Conservation (phyloP, 2,797 vertebrate genomes). For the Hephaestus fuliginosus region DNA sequence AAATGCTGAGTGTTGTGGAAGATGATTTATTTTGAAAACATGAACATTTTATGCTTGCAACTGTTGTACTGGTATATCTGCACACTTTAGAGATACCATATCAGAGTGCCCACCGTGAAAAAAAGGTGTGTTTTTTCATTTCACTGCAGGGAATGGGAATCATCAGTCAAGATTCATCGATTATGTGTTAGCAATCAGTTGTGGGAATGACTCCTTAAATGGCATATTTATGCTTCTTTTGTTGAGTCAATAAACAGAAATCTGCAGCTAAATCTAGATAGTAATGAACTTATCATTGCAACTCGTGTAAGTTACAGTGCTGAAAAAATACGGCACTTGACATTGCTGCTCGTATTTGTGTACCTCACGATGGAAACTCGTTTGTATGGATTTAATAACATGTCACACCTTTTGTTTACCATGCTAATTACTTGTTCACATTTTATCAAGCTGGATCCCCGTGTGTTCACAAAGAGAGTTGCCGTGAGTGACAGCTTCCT, state of each 20-base stretch:
- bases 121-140: conserved; percentile 23
- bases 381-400: conserved; percentile 63
- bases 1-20: background rate
- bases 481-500: conserved; percentile 61
- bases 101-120: conserved; percentile 16
- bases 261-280: conserved; percentile 19
- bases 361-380: conserved; percentile 28
- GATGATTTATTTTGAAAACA: background rate
- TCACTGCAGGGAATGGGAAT: conserved; percentile 10
- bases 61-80: conserved; percentile 5
- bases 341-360: conserved; percentile 38
- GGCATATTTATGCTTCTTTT: conserved; percentile 10
- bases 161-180: conserved; percentile 53
- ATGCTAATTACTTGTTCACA: conserved; percentile 73
- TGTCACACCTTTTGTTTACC: conserved; percentile 60
- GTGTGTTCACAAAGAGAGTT: conserved; percentile 45
- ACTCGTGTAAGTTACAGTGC: conserved; percentile 18
- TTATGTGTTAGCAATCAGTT: conserved; percentile 31
- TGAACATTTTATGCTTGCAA: conserved; percentile 18
- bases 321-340: conserved; percentile 26
- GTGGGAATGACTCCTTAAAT: conserved; percentile 26
- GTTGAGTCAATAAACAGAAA: conserved; percentile 11
- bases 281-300: conserved; percentile 30
- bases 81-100: conserved; percentile 37
- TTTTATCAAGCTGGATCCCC: conserved; percentile 54